Evolutionary conservation across 2,888 invertebrate species (phyloP), one percentile per base, ranked within the genome.

Genomic region (Escarpia spicata): DNA sequence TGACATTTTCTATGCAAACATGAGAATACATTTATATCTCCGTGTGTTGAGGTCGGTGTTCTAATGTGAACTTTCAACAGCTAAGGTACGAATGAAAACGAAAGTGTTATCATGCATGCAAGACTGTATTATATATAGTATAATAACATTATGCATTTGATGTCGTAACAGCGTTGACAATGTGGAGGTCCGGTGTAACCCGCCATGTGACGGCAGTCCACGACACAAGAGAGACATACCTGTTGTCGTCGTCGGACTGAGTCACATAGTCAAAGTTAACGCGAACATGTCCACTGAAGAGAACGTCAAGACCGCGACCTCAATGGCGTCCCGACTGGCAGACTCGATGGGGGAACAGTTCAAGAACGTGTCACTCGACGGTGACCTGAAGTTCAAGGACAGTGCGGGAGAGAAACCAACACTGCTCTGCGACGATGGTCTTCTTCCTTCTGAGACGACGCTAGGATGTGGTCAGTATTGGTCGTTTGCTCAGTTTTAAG

Each of bases 391-490:
- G n/a, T 75, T 75, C 75, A 75, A 75, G 75, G 19, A 19, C 75
- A 75, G 75, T 75, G 75, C 6, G 26, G 75, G 75, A 75, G 4
- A n/a, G 19, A 75, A 26, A 75, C 75, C 75, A 2, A 19, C 19
- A 4, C 19, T 75, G 75, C 19, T 75, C 26, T 75, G 75, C 19
- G 75, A 75, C 26, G 75, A 75, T 1, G 75, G 75, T 26, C 75
- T 75, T n/a, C 75, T 75, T 75, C 75, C 75, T 15, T 75, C 75
- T 26, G 26, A 19, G 75, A 75, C 75, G 8, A 26, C 75, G n/a
- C 75, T 75, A 19, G 75, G 75, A 75, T 75, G 75, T 75, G 75
- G 75, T 75, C 75, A 75, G 75, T 75, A n/a, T 26, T 75, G 75
- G 75, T 26, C 19, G n/a, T 75, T 26, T 75, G 19, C 26, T 75